These are phyloP conservation scores for Dynastes tityus DNA, from an alignment of 2,888 invertebrate species.

Conservation along the genomic window DNA sequence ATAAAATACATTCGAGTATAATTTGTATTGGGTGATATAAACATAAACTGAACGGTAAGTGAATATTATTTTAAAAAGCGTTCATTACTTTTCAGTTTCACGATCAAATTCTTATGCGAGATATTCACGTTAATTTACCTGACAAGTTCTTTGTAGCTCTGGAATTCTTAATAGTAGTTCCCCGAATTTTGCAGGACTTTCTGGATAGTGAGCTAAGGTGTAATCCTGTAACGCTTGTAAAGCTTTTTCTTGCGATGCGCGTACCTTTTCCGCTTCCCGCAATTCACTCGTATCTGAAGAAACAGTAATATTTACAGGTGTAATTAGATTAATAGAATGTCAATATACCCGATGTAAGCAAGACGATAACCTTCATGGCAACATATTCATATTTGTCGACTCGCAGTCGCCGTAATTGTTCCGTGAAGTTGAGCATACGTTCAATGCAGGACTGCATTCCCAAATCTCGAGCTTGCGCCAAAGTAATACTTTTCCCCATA, in stretches of 20 bases:
- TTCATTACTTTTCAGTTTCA: too few species aligned
- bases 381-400: slow-evolving; percentile 98
- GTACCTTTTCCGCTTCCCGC: slow-evolving; percentile 93
- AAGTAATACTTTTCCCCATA: slow-evolving; percentile 77
- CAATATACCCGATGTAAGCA: slow-evolving; percentile 87
- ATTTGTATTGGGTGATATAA: too few species aligned
- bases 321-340: neutral
- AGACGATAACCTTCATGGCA: slow-evolving; percentile 94
- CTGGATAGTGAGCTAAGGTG: slow-evolving; percentile 92
- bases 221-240: slow-evolving; percentile 93
- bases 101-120: too few species aligned
- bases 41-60: too few species aligned
- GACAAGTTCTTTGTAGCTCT: slow-evolving; percentile 95
- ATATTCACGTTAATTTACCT: slow-evolving; percentile 73
- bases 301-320: slow-evolving; percentile 31
- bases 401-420: slow-evolving; percentile 89
- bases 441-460: slow-evolving; percentile 91
- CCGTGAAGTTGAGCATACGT: slow-evolving; percentile 95
- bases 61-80: too few species aligned
- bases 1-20: too few species aligned
- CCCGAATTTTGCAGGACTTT: slow-evolving; percentile 95
- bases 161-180: slow-evolving; percentile 94
- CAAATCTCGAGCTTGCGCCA: slow-evolving; percentile 80
- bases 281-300: slow-evolving; percentile 90
- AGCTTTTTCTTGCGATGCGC: slow-evolving; percentile 95